Base-by-base conservation (phyloP, 2,888 invertebrate genomes). In the Theretra japonica region DNA sequence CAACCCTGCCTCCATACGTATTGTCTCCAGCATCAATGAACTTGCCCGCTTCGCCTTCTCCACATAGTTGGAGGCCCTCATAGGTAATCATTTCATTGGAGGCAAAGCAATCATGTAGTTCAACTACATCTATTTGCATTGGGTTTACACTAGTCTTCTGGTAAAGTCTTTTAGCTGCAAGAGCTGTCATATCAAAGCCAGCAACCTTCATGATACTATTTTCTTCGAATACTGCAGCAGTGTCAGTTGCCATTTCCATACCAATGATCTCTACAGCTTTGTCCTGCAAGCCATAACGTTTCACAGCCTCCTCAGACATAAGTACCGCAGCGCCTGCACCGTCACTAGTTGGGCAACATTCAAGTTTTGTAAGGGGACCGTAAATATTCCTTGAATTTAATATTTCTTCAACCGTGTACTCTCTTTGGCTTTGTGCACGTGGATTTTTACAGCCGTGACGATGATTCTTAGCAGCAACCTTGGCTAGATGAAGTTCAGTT, bases 301-400 rank as follows among this genome's bases (percentile, higher is more conserved):
- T 96, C 1, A 99, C 98, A 88, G 99, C 99, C 19, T 96, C 96
- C 91, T 99, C 99, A 15, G 97, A 98, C 76, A 97, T 99, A 59
- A 99, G 83, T 74, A 99, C 95, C 0, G 97, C 99, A 30, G 99
- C 99, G 30, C 98, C 99, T 0, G 98, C 96, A n/a, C 99, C 99
- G 92, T 99, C 99, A 68, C 99, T 99, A 0, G 99, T 99, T 0
- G 99, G 99, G 86, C 99, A 99, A 90, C 99, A 99, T 88, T 99
- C 99, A 17, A 99, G 95, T 88, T 99, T 99, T 1, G 99, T 99
- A 68, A 99, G 94, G 0, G 98, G 98, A 4, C 98, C 98, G 90
- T 97, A 98, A 76, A 99, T 96, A 85, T 95, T 95, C n/a, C 98
- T 97, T 0, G 99, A 98, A 17, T 97, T 96, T 87, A 97, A 93